Base-by-base conservation (phyloP, 2,797 vertebrate species). In the Meda fulgida region DNA sequence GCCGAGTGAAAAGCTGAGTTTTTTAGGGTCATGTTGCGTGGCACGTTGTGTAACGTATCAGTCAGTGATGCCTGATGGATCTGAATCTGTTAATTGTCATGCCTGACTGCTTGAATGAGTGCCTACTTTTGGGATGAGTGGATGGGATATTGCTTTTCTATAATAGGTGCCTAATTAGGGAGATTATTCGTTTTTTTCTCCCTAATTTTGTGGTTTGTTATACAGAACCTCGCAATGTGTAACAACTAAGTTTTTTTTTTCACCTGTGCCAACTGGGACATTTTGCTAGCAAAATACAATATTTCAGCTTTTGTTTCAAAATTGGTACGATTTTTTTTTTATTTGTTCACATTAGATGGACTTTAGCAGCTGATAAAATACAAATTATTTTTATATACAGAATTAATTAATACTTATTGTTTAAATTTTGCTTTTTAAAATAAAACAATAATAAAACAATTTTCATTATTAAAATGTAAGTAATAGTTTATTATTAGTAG, bases 81-180 rank as follows among this genome's bases (percentile, higher is more conserved):
- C 40, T 83, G 66, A 79, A 83, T 71, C 77, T 86, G 87, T 71
- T 88, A 77, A 83, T 79, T 66, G 31, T 66, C 65, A 80, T 70
- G 82, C 53, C 66, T 69, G 58, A 60, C 58, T 81, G 72, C 77
- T 79, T 26, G 29, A 80, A 21, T 80, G 63, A 66, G 69, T 26
- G 75, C 29, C 51, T 71, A 23, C 65, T 60, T 66, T 66, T 84
- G 40, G 63, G n/a, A 60, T 84, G 60, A 84, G 51, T 53, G 63
- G 8, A 75, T 60, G 58, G 60, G 21, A 75, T 66, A 36, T 73
- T 80, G 65, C 10, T 29, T 80, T 34, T 66, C 36, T 75, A 53
- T 48, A 53, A 78, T 46, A 66, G 40, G 13, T 65, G 63, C 11
- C 40, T 46, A 13, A 43, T 38, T 46, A 21, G 36, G 23, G 11